Percentiles rank a stretch among this genome's conserved stretches.
Evolutionary conservation across 2,113 vertebrate genomes (phyloP).

Genomic region (Dolichallabes microphthalmus): DNA sequence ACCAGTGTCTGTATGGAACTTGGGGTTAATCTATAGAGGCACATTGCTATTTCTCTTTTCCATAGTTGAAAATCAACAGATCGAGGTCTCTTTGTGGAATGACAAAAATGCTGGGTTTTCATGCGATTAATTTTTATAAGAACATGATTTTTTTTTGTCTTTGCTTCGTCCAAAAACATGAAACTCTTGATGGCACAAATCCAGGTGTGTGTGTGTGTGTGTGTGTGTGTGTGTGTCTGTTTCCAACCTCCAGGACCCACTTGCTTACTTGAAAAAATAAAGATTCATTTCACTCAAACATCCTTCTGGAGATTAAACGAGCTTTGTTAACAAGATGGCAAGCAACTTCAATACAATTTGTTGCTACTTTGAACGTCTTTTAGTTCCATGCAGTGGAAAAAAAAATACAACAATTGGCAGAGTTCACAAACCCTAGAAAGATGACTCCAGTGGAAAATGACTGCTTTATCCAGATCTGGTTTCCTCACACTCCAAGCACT

Average conservation of each 20-base stretch:
- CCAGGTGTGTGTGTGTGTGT: not conserved
- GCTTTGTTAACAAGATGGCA: constrained; percentile 68
- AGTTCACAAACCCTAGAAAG: constrained; percentile 16
- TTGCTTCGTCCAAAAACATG: not conserved
- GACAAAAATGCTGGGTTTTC: not conserved
- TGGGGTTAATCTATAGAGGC: not conserved
- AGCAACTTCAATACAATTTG: constrained; percentile 51
- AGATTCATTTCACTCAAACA: constrained; percentile 48
- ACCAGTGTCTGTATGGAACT: constrained; percentile 13
- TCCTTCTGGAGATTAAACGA: constrained; percentile 60
- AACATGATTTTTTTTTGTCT: not conserved
- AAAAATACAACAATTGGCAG: constrained; percentile 22
- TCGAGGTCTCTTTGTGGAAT: not conserved
- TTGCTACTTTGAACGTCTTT: constrained; percentile 27
- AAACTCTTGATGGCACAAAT: not conserved
- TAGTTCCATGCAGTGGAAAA: constrained; percentile 4
- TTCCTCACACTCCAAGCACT: not conserved
- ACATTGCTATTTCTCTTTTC: not conserved
- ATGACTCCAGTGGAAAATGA: constrained; percentile 15
- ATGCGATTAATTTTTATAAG: not conserved
- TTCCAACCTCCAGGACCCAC: not conserved
- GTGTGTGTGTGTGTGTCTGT: not conserved
- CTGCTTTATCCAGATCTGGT: constrained; percentile 8
- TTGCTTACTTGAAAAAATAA: constrained; percentile 33
- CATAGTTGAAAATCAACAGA: constrained; percentile 4